phyloP scores from a whole-genome alignment of 2,797 vertebrate genomes.

The Dendrocincla fuliginosa region DNA sequence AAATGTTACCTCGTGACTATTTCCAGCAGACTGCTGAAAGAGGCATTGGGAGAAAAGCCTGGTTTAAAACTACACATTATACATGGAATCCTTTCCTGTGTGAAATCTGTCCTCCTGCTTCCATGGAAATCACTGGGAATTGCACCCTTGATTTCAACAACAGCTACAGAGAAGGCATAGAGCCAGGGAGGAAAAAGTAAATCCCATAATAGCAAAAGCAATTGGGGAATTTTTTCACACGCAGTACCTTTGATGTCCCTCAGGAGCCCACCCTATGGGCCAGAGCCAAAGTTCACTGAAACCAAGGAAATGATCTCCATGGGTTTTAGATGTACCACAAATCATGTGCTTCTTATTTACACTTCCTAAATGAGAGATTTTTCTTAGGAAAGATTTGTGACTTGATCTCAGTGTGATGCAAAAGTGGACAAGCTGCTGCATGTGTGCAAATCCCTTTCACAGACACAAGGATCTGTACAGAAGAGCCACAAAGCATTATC shows the following conservation, averaged over 20 bases:
- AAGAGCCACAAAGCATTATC: neutral
- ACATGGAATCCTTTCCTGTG: fast-evolving
- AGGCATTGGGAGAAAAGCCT: neutral
- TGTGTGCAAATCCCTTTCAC: neutral
- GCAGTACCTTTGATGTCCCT: neutral
- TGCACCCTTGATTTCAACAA: neutral
- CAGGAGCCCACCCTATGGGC: neutral
- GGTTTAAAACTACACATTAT: neutral
- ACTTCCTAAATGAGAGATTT: neutral
- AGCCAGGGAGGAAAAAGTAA: neutral
- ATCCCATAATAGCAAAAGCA: neutral
- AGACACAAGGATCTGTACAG: neutral
- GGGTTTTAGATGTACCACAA: neutral
- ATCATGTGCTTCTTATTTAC: neutral
- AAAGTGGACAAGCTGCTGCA: neutral
- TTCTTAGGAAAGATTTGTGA: neutral
- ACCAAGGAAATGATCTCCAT: neutral
- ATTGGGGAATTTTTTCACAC: neutral
- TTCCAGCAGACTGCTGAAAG: neutral
- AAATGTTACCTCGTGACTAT: neutral
- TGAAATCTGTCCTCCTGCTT: neutral
- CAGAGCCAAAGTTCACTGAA: neutral
- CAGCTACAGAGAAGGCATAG: neutral
- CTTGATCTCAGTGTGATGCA: neutral
- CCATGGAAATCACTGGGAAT: neutral